phyloP scores from a whole-genome alignment of 2,888 invertebrate genomes.

The Rhyacophila evoluta region DNA sequence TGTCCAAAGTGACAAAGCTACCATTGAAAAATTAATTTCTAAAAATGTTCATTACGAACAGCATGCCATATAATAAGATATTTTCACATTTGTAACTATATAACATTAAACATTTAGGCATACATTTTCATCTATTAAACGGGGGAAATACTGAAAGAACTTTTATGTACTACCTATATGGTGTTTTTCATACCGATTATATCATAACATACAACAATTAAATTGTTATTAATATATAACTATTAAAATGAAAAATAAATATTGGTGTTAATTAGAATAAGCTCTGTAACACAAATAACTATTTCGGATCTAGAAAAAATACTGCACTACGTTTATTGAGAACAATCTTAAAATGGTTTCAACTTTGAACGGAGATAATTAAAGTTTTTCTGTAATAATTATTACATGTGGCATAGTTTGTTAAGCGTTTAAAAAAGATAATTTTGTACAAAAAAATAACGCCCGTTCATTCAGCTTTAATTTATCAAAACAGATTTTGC shows the following conservation, averaged over 20 bases:
- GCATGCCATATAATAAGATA: background rate
- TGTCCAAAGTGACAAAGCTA: background rate
- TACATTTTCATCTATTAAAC: background rate
- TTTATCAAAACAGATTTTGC: too few relatives aligned
- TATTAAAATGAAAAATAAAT: background rate
- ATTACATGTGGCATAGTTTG: too few relatives aligned
- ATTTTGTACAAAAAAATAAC: too few relatives aligned
- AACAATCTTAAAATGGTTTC: too few relatives aligned
- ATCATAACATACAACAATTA: background rate
- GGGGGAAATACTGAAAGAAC: background rate
- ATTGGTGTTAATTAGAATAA: slow-evolving; percentile 5
- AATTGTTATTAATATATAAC: background rate
- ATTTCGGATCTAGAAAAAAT: too few relatives aligned
- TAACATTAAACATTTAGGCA: background rate
- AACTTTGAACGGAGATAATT: background rate
- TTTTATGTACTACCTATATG: background rate
- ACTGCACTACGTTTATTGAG: too few relatives aligned
- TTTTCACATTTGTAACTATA: background rate
- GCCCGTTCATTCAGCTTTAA: too few relatives aligned
- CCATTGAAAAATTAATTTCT: background rate
- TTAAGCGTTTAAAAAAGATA: too few relatives aligned
- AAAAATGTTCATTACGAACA: background rate
- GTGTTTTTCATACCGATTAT: slow-evolving; percentile 1
- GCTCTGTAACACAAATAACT: background rate
- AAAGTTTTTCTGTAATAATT: too few relatives aligned